phyloP scores from a whole-genome alignment of 2,113 vertebrate genomes.

The Centropus bengalensis region DNA sequence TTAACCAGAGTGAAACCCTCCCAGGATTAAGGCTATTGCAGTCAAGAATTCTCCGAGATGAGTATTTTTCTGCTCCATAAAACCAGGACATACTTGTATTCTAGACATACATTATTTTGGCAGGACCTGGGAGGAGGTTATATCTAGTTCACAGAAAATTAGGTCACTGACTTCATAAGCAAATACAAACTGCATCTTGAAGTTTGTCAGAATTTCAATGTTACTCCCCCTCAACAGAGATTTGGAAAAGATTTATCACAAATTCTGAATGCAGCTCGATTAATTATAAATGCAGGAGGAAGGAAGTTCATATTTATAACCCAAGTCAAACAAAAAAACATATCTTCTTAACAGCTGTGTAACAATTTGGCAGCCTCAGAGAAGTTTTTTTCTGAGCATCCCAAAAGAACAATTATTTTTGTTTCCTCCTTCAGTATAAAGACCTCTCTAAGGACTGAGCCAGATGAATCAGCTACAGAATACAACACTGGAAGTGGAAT shows the following conservation, averaged over 20 bases:
- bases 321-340: conserved; percentile 33
- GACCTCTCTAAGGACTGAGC: neutral
- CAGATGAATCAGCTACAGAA: conserved; percentile 48
- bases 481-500: neutral
- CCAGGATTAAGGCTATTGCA: neutral
- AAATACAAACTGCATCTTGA: conserved; percentile 4
- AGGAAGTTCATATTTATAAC: conserved; percentile 60
- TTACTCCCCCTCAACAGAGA: neutral
- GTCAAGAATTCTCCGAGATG: neutral
- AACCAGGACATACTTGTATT: neutral
- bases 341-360: conserved; percentile 69
- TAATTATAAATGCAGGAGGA: conserved; percentile 51
- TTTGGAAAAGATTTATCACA: neutral
- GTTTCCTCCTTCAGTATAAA: conserved; percentile 48
- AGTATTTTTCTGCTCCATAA: neutral
- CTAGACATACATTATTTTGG: neutral
- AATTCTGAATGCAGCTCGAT: neutral
- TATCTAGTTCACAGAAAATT: conserved; percentile 37
- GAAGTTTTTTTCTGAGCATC: conserved; percentile 33
- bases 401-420: conserved; percentile 68
- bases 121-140: neutral
- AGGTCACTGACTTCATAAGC: conserved; percentile 28
- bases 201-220: neutral
- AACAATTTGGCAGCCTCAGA: conserved; percentile 53
- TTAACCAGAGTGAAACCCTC: neutral